Conservation (phyloP, 2,113 vertebrate species). For the Calyptomena viridis region DNA sequence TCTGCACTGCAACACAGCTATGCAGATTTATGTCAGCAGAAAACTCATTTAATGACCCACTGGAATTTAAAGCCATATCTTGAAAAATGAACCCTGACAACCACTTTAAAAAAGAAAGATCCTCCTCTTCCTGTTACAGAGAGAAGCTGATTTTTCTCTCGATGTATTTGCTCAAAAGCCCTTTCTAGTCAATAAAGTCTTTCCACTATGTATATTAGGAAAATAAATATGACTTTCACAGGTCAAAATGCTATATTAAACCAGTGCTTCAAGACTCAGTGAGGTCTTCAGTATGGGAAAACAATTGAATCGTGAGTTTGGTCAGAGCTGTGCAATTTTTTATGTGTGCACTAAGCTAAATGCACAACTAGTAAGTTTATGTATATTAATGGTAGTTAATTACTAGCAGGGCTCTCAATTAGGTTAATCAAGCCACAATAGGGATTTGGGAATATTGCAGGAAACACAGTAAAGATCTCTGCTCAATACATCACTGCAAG, state of each 20-base stretch:
- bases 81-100: background rate
- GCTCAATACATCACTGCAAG: background rate
- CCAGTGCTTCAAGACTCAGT: background rate
- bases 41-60: slow-evolving; percentile 10
- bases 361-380: background rate
- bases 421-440: background rate
- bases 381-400: background rate
- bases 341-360: fast-evolving
- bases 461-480: background rate
- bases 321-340: background rate
- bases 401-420: background rate
- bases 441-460: background rate
- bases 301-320: background rate
- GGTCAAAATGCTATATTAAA: background rate
- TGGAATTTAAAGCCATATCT: background rate
- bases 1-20: background rate
- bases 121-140: background rate
- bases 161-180: background rate
- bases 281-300: background rate
- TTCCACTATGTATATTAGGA: background rate
- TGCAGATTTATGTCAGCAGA: slow-evolving; percentile 35
- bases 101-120: background rate
- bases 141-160: background rate
- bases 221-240: background rate
- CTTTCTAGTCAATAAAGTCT: background rate